Evolutionary conservation across 2,113 vertebrate genomes (phyloP), one percentile per base, ranked within the genome.

Genomic region (Epinephelus fuscoguttatus): DNA sequence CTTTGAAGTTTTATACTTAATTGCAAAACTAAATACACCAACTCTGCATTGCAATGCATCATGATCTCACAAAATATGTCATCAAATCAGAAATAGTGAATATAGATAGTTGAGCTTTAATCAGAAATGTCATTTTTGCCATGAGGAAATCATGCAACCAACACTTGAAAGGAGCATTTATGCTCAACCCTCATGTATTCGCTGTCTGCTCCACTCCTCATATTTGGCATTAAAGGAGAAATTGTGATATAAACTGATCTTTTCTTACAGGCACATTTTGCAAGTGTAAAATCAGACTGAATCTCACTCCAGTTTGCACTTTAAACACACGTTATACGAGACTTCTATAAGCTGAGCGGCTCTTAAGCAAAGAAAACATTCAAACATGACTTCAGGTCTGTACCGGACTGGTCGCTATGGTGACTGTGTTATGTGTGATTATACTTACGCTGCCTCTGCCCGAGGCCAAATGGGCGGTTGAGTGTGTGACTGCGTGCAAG

Each of bases 341-440:
- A 1, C 2, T n/a, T 55, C 13, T 25, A 60, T 33, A 53, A 79
- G 59, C 56, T 0, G 11, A 83, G 63, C 4, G 0, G 21, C 23
- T 68, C 63, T 72, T 42, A 64, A 55, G 52, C 47, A 47, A 63
- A 71, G 59, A 49, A 47, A 71, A 72, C 50, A 52, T 45, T 21
- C 9, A 17, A 68, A 68, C 57, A 78, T 56, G 72, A 88, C 72
- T 74, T 71, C 63, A 79, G 60, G 80, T 71, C 80, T 80, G 85
- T n/a, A 25, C 73, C 70, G 23, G 21, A 42, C 70, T 7, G 18
- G 87, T 93, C 55, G 40, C 89, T 64, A 92, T 92, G 86, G 92
- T 18, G 81, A 93, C 84, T 25, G 56, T 87, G 87, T 91, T 89
- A 60, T 88, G 84, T 87, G 84, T 88, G 80, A 78, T 82, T 85